These are phyloP conservation scores for Serripes groenlandicus DNA, from an alignment of 2,888 invertebrate genomes.

Conservation along the genomic window DNA sequence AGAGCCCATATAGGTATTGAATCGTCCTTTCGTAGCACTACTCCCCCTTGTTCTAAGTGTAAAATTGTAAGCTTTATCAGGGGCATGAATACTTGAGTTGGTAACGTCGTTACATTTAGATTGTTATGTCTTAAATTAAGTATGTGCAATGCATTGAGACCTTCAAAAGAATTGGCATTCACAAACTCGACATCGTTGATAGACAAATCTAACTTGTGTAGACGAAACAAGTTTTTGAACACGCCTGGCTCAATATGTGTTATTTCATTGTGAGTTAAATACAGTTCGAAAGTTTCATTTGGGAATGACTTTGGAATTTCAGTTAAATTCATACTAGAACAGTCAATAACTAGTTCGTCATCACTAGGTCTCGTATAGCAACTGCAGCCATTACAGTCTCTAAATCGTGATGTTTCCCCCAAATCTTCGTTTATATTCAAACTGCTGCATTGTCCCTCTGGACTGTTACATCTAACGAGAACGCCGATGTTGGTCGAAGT, in stretches of 20 bases:
- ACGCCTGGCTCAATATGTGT: neutral
- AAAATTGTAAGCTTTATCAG: neutral
- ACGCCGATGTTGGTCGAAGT: neutral
- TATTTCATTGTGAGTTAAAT: constrained; percentile 21
- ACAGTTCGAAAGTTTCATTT: constrained; percentile 17
- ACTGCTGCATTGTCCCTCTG: neutral
- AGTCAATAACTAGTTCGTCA: constrained; percentile 24
- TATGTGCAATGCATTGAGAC: neutral
- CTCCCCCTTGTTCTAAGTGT: neutral
- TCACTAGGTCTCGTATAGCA: too few relatives aligned
- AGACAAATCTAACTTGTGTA: constrained; percentile 20
- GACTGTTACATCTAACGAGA: neutral
- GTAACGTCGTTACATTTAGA: neutral
- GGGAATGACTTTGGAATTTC: constrained; percentile 18
- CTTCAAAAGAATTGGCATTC: neutral
- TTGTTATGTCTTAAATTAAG: neutral
- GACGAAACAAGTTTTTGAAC: constrained; percentile 24
- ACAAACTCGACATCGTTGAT: neutral
- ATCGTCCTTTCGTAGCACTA: neutral
- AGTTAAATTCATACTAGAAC: constrained; percentile 13
- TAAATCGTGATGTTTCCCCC: too few relatives aligned
- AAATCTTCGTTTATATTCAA: too few relatives aligned
- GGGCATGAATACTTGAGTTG: neutral
- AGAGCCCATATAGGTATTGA: neutral
- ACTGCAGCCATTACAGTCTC: too few relatives aligned